phyloP scores from a whole-genome alignment of 2,113 vertebrate genomes.

The Pogonocichla stellata region DNA sequence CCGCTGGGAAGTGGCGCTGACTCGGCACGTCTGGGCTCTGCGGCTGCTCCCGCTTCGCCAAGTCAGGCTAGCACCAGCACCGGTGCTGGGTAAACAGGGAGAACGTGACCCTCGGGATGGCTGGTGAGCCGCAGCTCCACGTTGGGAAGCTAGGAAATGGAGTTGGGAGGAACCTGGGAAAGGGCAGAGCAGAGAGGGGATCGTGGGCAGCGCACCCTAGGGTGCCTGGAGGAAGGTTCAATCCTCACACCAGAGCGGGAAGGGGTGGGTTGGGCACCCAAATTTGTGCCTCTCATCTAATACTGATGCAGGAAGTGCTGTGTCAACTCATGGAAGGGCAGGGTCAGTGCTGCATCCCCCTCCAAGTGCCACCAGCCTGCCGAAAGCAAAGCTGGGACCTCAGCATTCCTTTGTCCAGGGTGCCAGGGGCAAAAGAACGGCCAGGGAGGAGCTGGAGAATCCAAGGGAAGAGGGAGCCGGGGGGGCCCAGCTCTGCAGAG shows the following conservation, averaged over 20 bases:
- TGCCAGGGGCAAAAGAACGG: accelerated
- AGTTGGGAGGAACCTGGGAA: background rate
- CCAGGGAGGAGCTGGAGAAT: background rate
- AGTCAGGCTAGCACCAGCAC: background rate
- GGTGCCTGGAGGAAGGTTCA: background rate
- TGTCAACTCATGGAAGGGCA: background rate
- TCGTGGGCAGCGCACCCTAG: no score
- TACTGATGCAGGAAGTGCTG: background rate
- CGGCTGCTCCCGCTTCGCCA: background rate
- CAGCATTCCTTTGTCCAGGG: background rate
- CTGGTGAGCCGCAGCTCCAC: background rate
- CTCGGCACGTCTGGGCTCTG: background rate
- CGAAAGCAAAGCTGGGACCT: background rate
- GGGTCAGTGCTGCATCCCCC: background rate
- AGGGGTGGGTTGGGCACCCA: background rate
- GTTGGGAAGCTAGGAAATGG: background rate
- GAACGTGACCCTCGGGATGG: background rate
- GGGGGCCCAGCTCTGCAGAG: background rate
- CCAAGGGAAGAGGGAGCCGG: background rate
- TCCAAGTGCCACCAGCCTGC: background rate
- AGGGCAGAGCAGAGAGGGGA: background rate
- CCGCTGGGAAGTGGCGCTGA: background rate
- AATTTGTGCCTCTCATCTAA: background rate
- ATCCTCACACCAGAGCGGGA: background rate
- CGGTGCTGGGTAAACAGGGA: background rate